Conservation (phyloP, 2,797 vertebrate genomes). For the Linurgus olivaceus region DNA sequence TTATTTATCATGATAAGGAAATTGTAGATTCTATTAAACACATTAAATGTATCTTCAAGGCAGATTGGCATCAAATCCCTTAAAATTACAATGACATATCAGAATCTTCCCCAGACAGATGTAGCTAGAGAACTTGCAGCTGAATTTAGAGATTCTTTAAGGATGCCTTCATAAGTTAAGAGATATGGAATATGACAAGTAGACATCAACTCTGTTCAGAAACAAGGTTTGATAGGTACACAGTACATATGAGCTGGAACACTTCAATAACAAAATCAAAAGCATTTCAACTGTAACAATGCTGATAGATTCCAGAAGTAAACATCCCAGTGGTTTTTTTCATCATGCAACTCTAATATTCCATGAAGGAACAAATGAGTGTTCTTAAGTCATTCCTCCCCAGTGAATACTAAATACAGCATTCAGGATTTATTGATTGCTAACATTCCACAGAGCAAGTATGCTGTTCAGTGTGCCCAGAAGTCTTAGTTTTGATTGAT, state of each 20-base stretch:
- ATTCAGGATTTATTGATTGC: constrained; percentile 9
- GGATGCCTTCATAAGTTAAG: background rate
- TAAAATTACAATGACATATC: background rate
- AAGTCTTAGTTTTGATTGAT: constrained; percentile 7
- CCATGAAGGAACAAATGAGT: constrained; percentile 12
- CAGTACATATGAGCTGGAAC: background rate
- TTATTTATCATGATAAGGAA: background rate
- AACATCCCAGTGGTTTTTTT: background rate
- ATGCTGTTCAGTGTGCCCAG: background rate
- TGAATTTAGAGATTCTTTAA: background rate
- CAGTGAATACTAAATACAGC: background rate
- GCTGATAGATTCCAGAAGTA: background rate
- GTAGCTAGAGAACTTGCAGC: background rate
- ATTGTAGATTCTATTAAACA: background rate
- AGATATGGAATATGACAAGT: background rate
- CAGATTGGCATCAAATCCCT: background rate
- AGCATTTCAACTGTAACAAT: background rate
- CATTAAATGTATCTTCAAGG: background rate
- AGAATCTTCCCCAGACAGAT: background rate
- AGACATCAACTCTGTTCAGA: background rate
- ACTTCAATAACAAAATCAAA: background rate
- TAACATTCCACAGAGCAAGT: background rate
- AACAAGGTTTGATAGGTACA: background rate
- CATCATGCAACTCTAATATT: background rate
- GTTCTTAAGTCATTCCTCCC: background rate